Conservation (phyloP, 1,140 invertebrate species). For the Pararge aegeria region DNA sequence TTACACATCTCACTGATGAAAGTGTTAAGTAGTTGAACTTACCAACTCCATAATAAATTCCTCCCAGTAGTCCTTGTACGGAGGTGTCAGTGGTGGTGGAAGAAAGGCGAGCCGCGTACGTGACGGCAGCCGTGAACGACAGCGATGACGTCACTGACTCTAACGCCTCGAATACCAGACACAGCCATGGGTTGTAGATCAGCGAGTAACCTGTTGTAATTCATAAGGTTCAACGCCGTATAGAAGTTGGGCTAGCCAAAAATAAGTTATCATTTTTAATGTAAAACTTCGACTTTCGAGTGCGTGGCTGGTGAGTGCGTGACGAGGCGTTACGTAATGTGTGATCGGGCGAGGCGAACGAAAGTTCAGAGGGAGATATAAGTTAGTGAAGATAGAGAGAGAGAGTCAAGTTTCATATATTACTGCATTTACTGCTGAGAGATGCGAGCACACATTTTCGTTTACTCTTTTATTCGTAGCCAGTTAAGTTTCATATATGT, state of each 20-base stretch:
- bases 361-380: no score
- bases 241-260: no score
- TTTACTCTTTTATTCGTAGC: constrained; percentile 18
- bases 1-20: not conserved
- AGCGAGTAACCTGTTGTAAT: constrained; percentile 85
- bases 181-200: constrained; percentile 90
- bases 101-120: constrained; percentile 89
- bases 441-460: not conserved
- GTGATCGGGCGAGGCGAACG: no score
- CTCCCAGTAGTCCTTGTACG: constrained; percentile 90
- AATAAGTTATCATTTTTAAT: no score
- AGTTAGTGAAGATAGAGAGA: no score
- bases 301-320: no score
- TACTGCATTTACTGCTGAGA: no score
- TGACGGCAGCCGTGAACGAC: constrained; percentile 90
- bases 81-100: constrained; percentile 90
- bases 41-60: constrained; percentile 91
- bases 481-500: no score
- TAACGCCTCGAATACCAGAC: constrained; percentile 90
- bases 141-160: constrained; percentile 92
- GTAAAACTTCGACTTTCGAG: no score
- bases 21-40: not conserved
- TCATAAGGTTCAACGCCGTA: not conserved
- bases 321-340: no score
- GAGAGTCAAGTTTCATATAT: no score